Evolutionary conservation across 2,888 invertebrate genomes (phyloP).

Genomic region (Hypselothyrea guttata): DNA sequence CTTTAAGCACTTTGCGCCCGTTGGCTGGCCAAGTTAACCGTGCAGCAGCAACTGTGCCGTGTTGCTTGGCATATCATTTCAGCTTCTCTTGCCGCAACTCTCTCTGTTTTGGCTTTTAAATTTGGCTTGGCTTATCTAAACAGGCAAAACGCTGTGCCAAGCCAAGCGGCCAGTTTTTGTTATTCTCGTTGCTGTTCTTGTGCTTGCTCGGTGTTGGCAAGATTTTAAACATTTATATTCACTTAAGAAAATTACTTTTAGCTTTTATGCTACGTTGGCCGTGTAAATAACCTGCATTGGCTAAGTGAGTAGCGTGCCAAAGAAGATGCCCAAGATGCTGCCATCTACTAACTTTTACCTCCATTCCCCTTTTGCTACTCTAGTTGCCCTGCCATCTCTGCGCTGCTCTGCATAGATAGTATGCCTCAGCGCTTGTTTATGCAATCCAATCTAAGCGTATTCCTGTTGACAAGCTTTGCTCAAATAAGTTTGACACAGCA

Average conservation of each 20-base stretch:
- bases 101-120: constrained; percentile 61
- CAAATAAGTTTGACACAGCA: constrained; percentile 7
- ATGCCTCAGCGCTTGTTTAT: constrained; percentile 44
- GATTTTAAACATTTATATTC: constrained; percentile 76
- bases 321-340: neutral
- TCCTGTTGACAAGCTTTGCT: constrained; percentile 51
- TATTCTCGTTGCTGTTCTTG: neutral
- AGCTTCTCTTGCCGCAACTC: constrained; percentile 3
- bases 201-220: constrained; percentile 35
- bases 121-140: constrained; percentile 52
- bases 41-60: constrained; percentile 23
- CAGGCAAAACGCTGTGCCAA: constrained; percentile 19
- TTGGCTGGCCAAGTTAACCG: constrained; percentile 47
- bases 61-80: neutral
- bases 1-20: constrained; percentile 66
- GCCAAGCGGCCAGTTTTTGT: constrained; percentile 12
- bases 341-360: neutral
- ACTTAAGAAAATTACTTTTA: constrained; percentile 79
- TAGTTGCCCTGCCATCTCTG: neutral
- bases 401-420: constrained; percentile 49
- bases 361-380: neutral
- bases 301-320: neutral
- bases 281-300: constrained; percentile 56
- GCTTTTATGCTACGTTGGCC: constrained; percentile 54
- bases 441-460: constrained; percentile 49